Evolutionary conservation across 2,113 vertebrate species (phyloP).

Genomic region (Echinops telfairi): DNA sequence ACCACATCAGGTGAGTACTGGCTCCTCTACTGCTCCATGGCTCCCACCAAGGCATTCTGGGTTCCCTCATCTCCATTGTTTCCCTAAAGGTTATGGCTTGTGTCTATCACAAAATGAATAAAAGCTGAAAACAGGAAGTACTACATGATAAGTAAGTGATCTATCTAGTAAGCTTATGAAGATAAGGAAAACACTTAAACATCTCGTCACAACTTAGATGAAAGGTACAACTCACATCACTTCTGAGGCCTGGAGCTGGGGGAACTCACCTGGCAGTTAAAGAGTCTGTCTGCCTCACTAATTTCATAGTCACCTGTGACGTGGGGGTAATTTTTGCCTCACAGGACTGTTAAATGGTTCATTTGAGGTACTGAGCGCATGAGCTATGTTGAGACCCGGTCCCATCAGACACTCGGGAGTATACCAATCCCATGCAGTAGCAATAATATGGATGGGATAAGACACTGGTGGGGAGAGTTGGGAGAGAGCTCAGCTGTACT

Average conservation of each 20-base stretch:
- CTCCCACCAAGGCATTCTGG: constrained; percentile 8
- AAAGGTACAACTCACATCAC: constrained; percentile 34
- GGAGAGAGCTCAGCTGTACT: neutral
- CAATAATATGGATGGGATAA: neutral
- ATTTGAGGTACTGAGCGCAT: constrained; percentile 18
- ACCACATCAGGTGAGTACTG: neutral
- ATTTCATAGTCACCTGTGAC: constrained; percentile 36
- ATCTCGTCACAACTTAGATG: constrained; percentile 22
- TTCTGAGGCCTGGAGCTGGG: constrained; percentile 25
- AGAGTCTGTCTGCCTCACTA: neutral
- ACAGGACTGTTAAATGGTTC: neutral
- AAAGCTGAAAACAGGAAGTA: neutral
- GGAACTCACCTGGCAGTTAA: constrained; percentile 21
- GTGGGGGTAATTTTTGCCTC: constrained; percentile 32
- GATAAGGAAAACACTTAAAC: constrained; percentile 40
- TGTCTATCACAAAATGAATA: neutral
- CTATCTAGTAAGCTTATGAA: constrained; percentile 22
- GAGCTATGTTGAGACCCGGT: neutral
- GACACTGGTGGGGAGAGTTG: neutral
- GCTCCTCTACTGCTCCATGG: neutral
- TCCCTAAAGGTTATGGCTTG: constrained; percentile 36
- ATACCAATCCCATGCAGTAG: neutral
- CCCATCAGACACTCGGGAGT: neutral
- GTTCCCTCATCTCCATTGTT: neutral
- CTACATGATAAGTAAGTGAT: neutral